phyloP scores from a whole-genome alignment of 2,888 invertebrate species.

The Melanophora roralis region DNA sequence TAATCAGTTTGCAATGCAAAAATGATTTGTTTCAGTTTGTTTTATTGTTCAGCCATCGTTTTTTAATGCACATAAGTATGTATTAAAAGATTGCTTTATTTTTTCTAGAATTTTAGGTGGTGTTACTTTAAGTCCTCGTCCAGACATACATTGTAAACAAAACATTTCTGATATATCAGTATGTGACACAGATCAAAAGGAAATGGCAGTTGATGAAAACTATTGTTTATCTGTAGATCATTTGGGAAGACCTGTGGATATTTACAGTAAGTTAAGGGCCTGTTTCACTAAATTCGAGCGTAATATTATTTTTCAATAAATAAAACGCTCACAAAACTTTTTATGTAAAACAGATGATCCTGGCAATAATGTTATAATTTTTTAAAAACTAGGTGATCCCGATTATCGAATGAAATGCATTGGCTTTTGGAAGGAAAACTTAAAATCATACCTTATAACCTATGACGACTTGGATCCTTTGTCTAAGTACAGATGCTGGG shows the following conservation, averaged over 20 bases:
- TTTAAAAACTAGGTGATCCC: constrained; percentile 81
- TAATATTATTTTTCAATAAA: no score
- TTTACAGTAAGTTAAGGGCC: constrained; percentile 81
- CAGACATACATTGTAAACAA: constrained; percentile 93
- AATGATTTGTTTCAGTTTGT: no score
- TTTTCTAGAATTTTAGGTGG: constrained; percentile 90
- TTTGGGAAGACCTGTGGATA: constrained; percentile 94
- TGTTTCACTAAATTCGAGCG: no score
- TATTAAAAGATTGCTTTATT: no score
- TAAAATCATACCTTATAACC: constrained; percentile 96
- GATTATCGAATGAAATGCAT: constrained; percentile 98
- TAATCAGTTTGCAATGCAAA: no score
- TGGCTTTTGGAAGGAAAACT: constrained; percentile 98
- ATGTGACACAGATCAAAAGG: constrained; percentile 96
- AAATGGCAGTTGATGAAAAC: constrained; percentile 95
- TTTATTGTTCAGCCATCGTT: no score
- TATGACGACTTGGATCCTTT: constrained; percentile 97
- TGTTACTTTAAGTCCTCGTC: constrained; percentile 94
- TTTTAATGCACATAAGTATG: no score
- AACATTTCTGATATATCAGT: constrained; percentile 97
- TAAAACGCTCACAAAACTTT: no score
- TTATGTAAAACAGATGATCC: no score
- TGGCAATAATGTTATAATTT: neutral
- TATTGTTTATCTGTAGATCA: constrained; percentile 98
- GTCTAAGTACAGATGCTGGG: constrained; percentile 98